Evolutionary conservation across 1,140 invertebrate genomes (phyloP).

Genomic region (Papilio aristodemus): DNA sequence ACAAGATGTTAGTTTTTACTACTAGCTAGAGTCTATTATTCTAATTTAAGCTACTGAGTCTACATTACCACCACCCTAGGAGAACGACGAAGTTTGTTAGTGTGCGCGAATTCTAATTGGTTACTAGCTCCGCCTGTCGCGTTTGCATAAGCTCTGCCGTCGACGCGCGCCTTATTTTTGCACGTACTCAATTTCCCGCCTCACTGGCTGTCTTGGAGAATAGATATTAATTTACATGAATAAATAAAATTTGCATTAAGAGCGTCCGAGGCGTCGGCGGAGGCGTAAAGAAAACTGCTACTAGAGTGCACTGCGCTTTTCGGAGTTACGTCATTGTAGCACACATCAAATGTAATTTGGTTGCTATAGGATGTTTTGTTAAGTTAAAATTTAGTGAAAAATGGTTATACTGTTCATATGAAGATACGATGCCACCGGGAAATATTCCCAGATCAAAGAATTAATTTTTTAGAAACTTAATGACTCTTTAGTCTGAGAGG

Average conservation of each 20-base stretch:
- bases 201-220: slow-evolving; percentile 71
- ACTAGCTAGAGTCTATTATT: background rate
- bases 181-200: slow-evolving; percentile 78
- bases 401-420: no score
- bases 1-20: background rate
- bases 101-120: slow-evolving; percentile 57
- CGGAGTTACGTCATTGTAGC: slow-evolving; percentile 43
- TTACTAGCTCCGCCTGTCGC: slow-evolving; percentile 43
- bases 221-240: slow-evolving; percentile 81
- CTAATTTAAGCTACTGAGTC: slow-evolving; percentile 22
- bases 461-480: no score
- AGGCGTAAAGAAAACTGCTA: slow-evolving; percentile 61
- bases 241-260: slow-evolving; percentile 80
- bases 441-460: no score
- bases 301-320: slow-evolving; percentile 59
- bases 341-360: slow-evolving; percentile 36
- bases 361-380: slow-evolving; percentile 32
- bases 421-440: no score
- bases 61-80: slow-evolving; percentile 9
- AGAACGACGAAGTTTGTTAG: slow-evolving; percentile 48
- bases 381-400: background rate
- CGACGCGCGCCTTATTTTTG: slow-evolving; percentile 69
- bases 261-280: slow-evolving; percentile 57
- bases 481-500: no score
- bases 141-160: slow-evolving; percentile 57